Conservation (phyloP, 1,140 invertebrate species). For the Drosophila eugracilis region DNA sequence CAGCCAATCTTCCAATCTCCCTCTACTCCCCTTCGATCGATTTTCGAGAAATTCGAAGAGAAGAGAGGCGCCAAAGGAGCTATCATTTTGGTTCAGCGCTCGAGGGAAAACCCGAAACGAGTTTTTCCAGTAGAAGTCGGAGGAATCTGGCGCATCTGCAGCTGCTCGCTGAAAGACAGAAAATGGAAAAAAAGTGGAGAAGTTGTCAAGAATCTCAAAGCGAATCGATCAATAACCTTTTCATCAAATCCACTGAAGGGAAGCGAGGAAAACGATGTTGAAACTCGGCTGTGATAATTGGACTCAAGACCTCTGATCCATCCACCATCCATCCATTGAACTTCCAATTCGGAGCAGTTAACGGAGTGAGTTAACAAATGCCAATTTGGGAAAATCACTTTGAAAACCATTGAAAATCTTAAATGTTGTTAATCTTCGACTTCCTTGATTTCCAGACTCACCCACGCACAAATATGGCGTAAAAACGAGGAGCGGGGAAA, state of each 20-base stretch:
- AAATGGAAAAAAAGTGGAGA: slow-evolving; percentile 2
- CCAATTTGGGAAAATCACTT: too few species aligned
- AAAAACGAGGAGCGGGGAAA: slow-evolving; percentile 8
- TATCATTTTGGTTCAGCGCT: slow-evolving; percentile 6
- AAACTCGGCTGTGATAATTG: background rate
- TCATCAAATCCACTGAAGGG: slow-evolving; percentile 20
- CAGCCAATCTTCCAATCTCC: slow-evolving; percentile 6
- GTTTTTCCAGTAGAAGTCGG: slow-evolving; percentile 45
- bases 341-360: background rate
- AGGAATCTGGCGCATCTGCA: slow-evolving; percentile 38
- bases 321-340: background rate
- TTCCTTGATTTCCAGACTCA: background rate
- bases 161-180: slow-evolving; percentile 5
- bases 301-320: background rate
- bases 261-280: slow-evolving; percentile 2
- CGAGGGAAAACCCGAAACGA: slow-evolving; percentile 37
- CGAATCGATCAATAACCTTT: slow-evolving; percentile 51
- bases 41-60: background rate
- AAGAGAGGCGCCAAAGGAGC: slow-evolving; percentile 19
- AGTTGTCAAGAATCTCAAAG: slow-evolving; percentile 44
- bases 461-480: slow-evolving; percentile 1
- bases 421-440: too few species aligned
- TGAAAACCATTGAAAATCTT: too few species aligned
- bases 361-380: background rate
- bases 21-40: slow-evolving; percentile 1